Percentiles rank a stretch among this genome's conserved stretches.
phyloP scores from a whole-genome alignment of 64 coral and sea anemone genomes.

The Cladopsammia gracilis region DNA sequence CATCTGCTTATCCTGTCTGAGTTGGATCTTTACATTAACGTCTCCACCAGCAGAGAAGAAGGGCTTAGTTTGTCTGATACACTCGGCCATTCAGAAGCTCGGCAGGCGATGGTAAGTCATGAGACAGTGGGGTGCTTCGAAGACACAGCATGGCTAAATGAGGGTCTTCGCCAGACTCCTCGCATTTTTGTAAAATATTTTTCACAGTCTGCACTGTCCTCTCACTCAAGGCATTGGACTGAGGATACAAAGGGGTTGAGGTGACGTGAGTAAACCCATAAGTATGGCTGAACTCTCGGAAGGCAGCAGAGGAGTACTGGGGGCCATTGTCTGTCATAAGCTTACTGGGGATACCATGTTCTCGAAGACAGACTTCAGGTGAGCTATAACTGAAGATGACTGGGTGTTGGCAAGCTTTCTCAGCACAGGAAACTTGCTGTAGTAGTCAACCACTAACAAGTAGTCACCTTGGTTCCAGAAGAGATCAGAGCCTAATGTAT shows the following conservation, averaged over 20 bases:
- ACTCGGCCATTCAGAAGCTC: not conserved
- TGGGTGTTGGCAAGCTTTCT: slow-evolving; percentile 5
- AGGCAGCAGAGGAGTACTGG: not conserved
- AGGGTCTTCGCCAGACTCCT: slow-evolving; percentile 22
- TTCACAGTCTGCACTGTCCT: too few species aligned
- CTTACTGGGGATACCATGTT: slow-evolving; percentile 4
- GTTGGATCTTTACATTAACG: not conserved
- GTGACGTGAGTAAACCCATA: too few species aligned
- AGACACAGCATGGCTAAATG: slow-evolving; percentile 34
- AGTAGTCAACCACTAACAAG: too few species aligned
- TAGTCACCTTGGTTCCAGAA: too few species aligned
- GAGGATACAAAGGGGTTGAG: too few species aligned
- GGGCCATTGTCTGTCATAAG: not conserved
- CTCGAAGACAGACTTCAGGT: not conserved
- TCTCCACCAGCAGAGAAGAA: not conserved
- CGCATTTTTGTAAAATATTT: slow-evolving; percentile 10
- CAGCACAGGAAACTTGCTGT: too few species aligned
- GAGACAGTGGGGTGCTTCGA: not conserved
- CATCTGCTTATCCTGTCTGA: not conserved
- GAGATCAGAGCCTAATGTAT: too few species aligned
- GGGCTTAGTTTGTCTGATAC: too few species aligned
- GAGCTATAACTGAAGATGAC: too few species aligned
- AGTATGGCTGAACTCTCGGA: too few species aligned
- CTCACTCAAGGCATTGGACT: too few species aligned
- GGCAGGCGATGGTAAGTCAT: not conserved